These are phyloP conservation scores for Polydrusus cervinus DNA, from an alignment of 2,888 invertebrate species.

Conservation along the genomic window DNA sequence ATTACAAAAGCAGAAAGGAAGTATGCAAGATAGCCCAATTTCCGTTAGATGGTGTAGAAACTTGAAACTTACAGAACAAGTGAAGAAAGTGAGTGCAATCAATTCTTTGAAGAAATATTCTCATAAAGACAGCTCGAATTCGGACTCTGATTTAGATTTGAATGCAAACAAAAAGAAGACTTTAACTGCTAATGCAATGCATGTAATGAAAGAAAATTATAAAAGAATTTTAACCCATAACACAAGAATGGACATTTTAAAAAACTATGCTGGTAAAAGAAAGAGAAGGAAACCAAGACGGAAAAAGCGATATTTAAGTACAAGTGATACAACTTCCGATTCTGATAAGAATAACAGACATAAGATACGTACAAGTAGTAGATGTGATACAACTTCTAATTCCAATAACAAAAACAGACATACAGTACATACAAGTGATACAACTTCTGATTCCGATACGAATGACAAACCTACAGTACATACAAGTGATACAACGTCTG, in stretches of 20 bases:
- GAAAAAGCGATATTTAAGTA: neutral
- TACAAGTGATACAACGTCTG: too few relatives aligned
- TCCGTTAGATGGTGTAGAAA: neutral
- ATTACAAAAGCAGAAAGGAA: neutral
- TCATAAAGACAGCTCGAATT: neutral
- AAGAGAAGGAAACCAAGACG: neutral
- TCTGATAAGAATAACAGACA: too few relatives aligned
- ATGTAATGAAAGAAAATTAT: neutral
- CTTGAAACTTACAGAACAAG: neutral
- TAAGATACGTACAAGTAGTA: too few relatives aligned
- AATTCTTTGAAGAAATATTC: neutral
- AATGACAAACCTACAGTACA: constrained; percentile 14
- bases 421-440: too few relatives aligned
- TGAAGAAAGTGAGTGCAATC: neutral
- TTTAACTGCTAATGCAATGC: neutral
- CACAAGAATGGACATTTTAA: neutral
- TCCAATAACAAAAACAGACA: too few relatives aligned
- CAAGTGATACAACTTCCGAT: too few relatives aligned
- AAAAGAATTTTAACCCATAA: neutral
- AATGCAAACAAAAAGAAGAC: neutral
- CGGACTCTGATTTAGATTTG: neutral
- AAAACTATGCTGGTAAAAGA: neutral
- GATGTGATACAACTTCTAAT: too few relatives aligned
- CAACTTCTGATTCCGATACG: neutral
- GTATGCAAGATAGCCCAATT: neutral